Base-by-base conservation (phyloP, 2,888 invertebrate genomes). In the Acronicta alni region DNA sequence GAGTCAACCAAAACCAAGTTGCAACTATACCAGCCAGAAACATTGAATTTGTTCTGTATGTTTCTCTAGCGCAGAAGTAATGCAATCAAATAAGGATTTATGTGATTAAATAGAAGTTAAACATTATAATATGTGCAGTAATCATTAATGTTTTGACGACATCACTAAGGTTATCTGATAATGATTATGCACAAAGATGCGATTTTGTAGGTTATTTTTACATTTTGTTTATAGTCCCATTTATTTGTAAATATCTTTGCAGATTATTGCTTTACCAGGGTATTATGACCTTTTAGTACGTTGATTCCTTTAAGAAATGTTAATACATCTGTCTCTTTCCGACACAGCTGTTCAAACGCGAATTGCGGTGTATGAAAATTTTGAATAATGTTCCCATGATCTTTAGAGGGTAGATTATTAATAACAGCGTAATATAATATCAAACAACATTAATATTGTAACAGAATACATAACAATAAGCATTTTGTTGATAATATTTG, bases 171-270 rank as follows among this genome's bases (percentile, higher is more conserved):
- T 48, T 48, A 62, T 54, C 10, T 45, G 18, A 61, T 67, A 46
- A 69, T 18, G 39, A 23, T 47, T 46, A 8, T 47, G 37, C 47
- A 12, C 18, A 46, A 12, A 15, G 43, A 46, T 35, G 23, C 1
- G 4, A 39, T 17, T 46, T 64, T 66, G 20, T 43, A 70, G 65
- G 71, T 70, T 70, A 67, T 44, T 47, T 56, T 30, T 9, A 46
- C 20, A 49, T 32, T 38, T 46, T 47, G 37, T 47, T 47, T 37
- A 20, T 38, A 37, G 20, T 32, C 20, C 38, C 14, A 38, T 41
- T 10, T 26, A 8, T 18, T 15, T n/a, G 15, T 5, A 37, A 26
- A 60, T 23, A 8, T 35, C 38, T 4, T 37, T 45, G 15, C 10
- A 51, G 42, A 48, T 69, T 15, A 38, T 16, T 23, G 2, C 30